phyloP scores from a whole-genome alignment of 2,888 invertebrate species.

The Caenorhabditis uteleia region DNA sequence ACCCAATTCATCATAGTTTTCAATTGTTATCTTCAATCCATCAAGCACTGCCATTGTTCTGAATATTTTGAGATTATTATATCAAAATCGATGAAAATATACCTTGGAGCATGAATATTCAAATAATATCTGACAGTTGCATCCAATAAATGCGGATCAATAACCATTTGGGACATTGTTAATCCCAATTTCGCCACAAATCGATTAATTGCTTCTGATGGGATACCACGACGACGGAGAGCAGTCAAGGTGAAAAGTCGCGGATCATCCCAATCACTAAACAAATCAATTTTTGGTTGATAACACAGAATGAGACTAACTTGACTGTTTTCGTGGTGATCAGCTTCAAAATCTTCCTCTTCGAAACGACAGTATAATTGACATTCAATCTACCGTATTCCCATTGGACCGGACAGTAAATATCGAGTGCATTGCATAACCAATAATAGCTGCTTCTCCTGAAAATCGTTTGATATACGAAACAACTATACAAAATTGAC shows the following conservation, averaged over 20 bases:
- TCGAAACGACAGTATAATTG: slow-evolving; percentile 95
- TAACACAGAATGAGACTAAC: slow-evolving; percentile 72
- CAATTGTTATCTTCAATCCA: slow-evolving; percentile 82
- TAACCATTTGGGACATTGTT: slow-evolving; percentile 79
- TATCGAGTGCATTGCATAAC: slow-evolving; percentile 93
- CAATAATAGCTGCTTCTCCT: slow-evolving; percentile 96
- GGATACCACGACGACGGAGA: slow-evolving; percentile 89
- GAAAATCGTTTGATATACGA: too few relatives aligned
- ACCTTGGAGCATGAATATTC: slow-evolving; percentile 84
- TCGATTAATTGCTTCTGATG: slow-evolving; percentile 88
- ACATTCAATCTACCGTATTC: slow-evolving; percentile 96
- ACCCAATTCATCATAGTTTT: slow-evolving; percentile 78
- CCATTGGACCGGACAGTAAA: slow-evolving; percentile 97
- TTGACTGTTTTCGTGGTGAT: slow-evolving; percentile 86
- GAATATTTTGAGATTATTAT: too few relatives aligned
- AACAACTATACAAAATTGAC: too few relatives aligned
- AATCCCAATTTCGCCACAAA: slow-evolving; percentile 82
- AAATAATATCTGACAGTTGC: slow-evolving; percentile 88
- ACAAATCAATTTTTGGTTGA: too few relatives aligned
- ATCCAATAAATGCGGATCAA: slow-evolving; percentile 90
- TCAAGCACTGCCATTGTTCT: slow-evolving; percentile 92
- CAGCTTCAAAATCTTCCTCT: slow-evolving; percentile 93
- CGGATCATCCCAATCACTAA: slow-evolving; percentile 91
- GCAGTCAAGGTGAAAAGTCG: slow-evolving; percentile 95
- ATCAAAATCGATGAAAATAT: slow-evolving; percentile 10